phyloP scores from a whole-genome alignment of 2,797 vertebrate genomes.

The Hippoglossus hippoglossus region DNA sequence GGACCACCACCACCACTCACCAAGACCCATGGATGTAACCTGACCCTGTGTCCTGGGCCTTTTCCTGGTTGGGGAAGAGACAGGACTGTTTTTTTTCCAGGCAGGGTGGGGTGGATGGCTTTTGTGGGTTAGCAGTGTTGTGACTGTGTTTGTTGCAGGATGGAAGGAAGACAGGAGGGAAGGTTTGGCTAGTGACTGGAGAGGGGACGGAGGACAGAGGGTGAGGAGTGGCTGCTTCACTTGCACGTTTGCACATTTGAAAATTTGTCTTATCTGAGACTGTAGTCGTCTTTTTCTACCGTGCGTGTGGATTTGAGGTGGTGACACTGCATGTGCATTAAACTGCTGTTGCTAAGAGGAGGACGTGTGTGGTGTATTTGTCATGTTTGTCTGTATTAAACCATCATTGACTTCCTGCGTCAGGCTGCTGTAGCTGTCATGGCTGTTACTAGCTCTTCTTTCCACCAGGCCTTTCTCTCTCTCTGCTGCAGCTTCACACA shows the following conservation, averaged over 20 bases:
- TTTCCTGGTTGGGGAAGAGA: slow-evolving; percentile 73
- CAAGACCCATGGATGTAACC: slow-evolving; percentile 80
- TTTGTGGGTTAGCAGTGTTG: slow-evolving; percentile 77
- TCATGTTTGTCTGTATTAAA: slow-evolving; percentile 60
- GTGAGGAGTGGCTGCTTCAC: slow-evolving; percentile 83
- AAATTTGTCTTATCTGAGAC: slow-evolving; percentile 58
- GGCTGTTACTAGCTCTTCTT: slow-evolving; percentile 67
- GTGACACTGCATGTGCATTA: slow-evolving; percentile 68
- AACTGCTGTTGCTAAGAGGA: slow-evolving; percentile 45
- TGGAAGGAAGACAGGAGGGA: slow-evolving; percentile 80
- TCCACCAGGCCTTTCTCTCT: slow-evolving; percentile 63
- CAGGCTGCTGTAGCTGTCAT: slow-evolving; percentile 64
- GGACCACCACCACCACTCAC: slow-evolving; percentile 65
- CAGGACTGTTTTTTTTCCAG: slow-evolving; percentile 60
- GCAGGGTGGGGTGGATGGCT: slow-evolving; percentile 79
- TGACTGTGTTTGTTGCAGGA: slow-evolving; percentile 81
- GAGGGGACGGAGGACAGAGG: slow-evolving; percentile 75
- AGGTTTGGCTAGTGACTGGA: slow-evolving; percentile 81
- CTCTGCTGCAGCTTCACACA: slow-evolving; percentile 73
- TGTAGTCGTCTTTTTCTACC: slow-evolving; percentile 24
- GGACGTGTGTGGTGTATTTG: slow-evolving; percentile 57
- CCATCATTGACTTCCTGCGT: slow-evolving; percentile 54
- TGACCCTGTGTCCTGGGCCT: slow-evolving; percentile 82
- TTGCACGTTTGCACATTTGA: slow-evolving; percentile 82
- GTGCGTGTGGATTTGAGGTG: slow-evolving; percentile 34